Conservation (phyloP, 2,888 invertebrate genomes). For the Aromia moschata region DNA sequence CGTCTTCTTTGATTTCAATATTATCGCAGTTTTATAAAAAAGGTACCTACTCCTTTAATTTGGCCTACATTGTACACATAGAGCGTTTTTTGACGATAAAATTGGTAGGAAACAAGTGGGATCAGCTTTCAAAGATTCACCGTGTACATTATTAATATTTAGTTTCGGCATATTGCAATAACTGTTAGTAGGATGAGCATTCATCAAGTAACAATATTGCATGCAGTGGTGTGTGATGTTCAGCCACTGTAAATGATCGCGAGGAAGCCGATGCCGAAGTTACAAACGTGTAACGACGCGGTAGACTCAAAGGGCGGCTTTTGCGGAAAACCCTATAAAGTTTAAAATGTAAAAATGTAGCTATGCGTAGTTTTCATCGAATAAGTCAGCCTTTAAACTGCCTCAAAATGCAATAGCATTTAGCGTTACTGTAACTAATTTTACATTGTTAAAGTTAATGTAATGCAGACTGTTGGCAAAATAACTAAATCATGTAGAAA, state of each 20-base stretch:
- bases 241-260: constrained; percentile 12
- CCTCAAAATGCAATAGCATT: too few relatives aligned
- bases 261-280: constrained; percentile 3
- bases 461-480: too few relatives aligned
- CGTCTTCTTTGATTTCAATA: too few relatives aligned
- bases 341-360: neutral
- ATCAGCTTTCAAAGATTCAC: too few relatives aligned
- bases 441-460: too few relatives aligned
- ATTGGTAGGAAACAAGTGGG: too few relatives aligned
- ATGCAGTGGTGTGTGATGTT: constrained; percentile 16
- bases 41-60: too few relatives aligned
- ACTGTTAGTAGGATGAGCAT: constrained; percentile 11
- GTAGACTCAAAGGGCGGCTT: neutral
- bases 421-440: too few relatives aligned
- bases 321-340: neutral
- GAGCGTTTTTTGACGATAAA: too few relatives aligned
- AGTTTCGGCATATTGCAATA: constrained; percentile 3
- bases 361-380: neutral
- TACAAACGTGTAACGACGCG: neutral
- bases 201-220: constrained; percentile 18
- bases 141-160: neutral
- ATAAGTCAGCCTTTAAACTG: neutral
- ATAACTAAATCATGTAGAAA: too few relatives aligned
- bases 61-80: too few relatives aligned
- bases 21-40: too few relatives aligned